Conservation (phyloP, 1,140 invertebrate species). For the Pristionchus pacificus region DNA sequence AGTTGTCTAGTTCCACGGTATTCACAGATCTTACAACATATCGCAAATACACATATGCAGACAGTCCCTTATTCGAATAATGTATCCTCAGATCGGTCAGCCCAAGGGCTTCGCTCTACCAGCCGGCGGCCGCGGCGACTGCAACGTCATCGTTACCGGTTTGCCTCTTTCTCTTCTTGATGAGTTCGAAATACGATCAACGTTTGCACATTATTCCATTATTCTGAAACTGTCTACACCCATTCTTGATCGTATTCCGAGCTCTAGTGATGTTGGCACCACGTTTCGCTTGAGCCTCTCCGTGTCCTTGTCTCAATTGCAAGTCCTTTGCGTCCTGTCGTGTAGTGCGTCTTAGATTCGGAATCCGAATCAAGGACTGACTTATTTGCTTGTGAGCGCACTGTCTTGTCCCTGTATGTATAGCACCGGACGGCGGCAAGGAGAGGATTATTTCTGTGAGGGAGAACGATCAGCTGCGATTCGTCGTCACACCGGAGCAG, state of each 20-base stretch:
- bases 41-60: too few species aligned
- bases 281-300: too few species aligned
- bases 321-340: slow-evolving; percentile 18
- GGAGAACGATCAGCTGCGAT: background rate
- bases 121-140: slow-evolving; percentile 48
- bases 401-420: background rate
- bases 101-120: slow-evolving; percentile 54
- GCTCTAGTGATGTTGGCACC: too few species aligned
- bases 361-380: background rate
- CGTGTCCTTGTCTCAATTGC: too few species aligned
- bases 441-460: background rate
- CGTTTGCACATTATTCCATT: too few species aligned
- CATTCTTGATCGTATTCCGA: too few species aligned
- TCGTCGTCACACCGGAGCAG: background rate
- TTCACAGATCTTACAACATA: too few species aligned
- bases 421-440: background rate
- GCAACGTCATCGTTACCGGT: slow-evolving; percentile 61
- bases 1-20: too few species aligned
- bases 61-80: too few species aligned
- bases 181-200: background rate
- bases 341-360: background rate
- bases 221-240: too few species aligned
- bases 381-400: background rate
- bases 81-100: slow-evolving; percentile 42
- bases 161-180: slow-evolving; percentile 31